Conservation (phyloP, 2,797 vertebrate genomes). For the Tokudaia muenninki region DNA sequence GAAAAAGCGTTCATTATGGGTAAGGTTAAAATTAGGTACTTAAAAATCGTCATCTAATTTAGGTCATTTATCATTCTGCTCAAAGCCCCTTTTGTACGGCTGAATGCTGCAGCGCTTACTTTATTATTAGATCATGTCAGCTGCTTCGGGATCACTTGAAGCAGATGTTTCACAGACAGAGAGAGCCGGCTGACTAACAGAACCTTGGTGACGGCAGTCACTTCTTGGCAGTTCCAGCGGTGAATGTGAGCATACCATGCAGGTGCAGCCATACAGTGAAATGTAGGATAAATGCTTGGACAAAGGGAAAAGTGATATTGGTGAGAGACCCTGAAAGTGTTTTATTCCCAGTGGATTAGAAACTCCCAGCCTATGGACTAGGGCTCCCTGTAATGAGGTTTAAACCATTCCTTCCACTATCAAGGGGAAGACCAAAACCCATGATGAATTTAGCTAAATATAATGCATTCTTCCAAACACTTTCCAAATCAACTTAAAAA, state of each 20-base stretch:
- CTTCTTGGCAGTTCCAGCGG: conserved; percentile 82
- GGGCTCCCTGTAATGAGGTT: conserved; percentile 13
- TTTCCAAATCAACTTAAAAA: conserved; percentile 56
- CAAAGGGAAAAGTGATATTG: conserved; percentile 75
- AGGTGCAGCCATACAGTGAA: conserved; percentile 78
- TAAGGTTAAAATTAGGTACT: conserved; percentile 88
- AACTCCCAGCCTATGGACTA: conserved; percentile 37
- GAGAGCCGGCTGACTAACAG: conserved; percentile 80
- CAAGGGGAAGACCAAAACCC: conserved; percentile 25
- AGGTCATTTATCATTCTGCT: conserved; percentile 89
- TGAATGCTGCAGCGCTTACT: conserved; percentile 87
- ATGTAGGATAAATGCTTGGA: conserved; percentile 33
- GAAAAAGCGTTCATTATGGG: conserved; percentile 88
- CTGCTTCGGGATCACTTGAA: conserved; percentile 87
- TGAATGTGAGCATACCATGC: conserved; percentile 72
- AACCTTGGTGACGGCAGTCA: conserved; percentile 74
- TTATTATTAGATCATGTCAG: conserved; percentile 89
- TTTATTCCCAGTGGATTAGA: conserved; percentile 17
- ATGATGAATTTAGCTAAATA: conserved; percentile 70
- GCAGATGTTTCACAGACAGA: conserved; percentile 88
- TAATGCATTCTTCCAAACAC: not conserved
- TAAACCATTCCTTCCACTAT: conserved; percentile 47
- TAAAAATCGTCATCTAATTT: conserved; percentile 89
- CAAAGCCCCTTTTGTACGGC: conserved; percentile 87
- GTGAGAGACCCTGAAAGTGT: conserved; percentile 73